phyloP scores from a whole-genome alignment of 2,888 invertebrate species.

The Melangyna quadrimaculata region DNA sequence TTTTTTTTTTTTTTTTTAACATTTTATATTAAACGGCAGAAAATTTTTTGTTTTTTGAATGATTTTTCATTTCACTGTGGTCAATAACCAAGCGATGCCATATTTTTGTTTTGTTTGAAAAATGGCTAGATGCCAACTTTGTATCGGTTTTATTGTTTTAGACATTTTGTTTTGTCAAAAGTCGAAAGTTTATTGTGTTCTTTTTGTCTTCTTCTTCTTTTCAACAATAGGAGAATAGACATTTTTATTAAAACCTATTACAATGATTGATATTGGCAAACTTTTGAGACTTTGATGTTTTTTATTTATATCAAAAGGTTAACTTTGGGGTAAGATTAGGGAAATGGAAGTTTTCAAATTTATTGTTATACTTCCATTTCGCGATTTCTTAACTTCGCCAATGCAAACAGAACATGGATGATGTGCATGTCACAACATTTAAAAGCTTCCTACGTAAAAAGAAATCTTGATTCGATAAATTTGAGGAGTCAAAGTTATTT shows the following conservation, averaged over 20 bases:
- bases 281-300: background rate
- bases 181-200: background rate
- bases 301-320: background rate
- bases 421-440: background rate
- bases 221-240: background rate
- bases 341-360: background rate
- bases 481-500: background rate
- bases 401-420: background rate
- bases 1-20: background rate
- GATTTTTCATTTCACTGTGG: constrained; percentile 1
- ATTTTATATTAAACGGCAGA: background rate
- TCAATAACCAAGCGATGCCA: background rate
- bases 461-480: background rate
- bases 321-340: background rate
- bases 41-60: constrained; percentile 20
- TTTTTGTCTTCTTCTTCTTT: background rate
- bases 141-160: constrained; percentile 14
- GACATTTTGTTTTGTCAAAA: constrained; percentile 3
- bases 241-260: background rate
- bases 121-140: constrained; percentile 30
- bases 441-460: background rate
- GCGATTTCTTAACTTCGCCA: background rate
- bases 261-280: background rate
- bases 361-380: background rate
- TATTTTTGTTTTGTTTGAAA: background rate